Evolutionary conservation across 2,797 vertebrate genomes (phyloP).

Genomic region (Orestias chungarensis): DNA sequence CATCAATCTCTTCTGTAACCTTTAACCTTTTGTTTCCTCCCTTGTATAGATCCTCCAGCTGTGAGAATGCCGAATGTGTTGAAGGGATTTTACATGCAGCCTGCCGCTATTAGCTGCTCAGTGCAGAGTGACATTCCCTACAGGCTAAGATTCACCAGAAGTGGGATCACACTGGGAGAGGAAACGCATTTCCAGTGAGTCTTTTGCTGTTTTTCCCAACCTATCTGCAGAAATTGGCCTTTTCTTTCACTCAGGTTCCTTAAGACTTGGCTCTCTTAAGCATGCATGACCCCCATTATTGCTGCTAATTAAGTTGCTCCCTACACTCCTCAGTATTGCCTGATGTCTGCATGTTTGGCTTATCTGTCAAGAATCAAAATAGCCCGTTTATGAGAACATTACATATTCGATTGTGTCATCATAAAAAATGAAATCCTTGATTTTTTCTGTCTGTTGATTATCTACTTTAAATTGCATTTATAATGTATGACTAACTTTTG

Average conservation of each 20-base stretch:
- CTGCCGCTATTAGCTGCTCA: constrained; percentile 83
- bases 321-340: constrained; percentile 25
- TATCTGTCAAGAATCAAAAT: constrained; percentile 54
- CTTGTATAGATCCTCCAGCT: constrained; percentile 77
- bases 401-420: constrained; percentile 62
- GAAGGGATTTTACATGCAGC: constrained; percentile 82
- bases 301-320: constrained; percentile 47
- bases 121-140: constrained; percentile 88
- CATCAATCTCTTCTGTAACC: constrained; percentile 57
- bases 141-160: constrained; percentile 83
- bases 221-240: constrained; percentile 30
- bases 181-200: constrained; percentile 86
- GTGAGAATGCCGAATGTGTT: constrained; percentile 86
- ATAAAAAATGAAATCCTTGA: constrained; percentile 43
- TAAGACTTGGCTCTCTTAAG: constrained; percentile 27
- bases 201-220: constrained; percentile 16
- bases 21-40: constrained; percentile 52
- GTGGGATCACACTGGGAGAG: constrained; percentile 79
- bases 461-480: constrained; percentile 66
- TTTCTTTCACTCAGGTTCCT: neutral
- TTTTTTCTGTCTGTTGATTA: constrained; percentile 24
- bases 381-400: constrained; percentile 47
- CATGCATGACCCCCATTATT: constrained; percentile 15
- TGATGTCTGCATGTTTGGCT: constrained; percentile 44
- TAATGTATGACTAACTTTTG: constrained; percentile 47